Evolutionary conservation across 2,113 vertebrate genomes (phyloP).

Genomic region (Peromyscus leucopus): DNA sequence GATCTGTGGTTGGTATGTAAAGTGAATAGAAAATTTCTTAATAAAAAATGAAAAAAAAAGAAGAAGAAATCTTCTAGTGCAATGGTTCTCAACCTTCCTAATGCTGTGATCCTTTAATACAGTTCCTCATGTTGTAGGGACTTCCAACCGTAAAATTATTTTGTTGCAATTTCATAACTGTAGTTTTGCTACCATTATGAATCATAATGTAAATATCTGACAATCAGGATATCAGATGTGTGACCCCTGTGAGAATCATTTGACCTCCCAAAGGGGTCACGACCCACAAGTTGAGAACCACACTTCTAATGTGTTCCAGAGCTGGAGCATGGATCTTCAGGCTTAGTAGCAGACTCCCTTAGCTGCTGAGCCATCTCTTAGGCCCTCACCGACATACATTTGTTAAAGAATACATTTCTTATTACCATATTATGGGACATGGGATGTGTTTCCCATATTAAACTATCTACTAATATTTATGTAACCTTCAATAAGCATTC

Average conservation of each 20-base stretch:
- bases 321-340: not conserved
- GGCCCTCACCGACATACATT: not conserved
- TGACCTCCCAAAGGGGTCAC: not conserved
- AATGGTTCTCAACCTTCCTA: not conserved
- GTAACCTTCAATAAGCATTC: not conserved
- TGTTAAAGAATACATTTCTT: not conserved
- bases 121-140: not conserved
- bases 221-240: not conserved
- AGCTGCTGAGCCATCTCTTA: not conserved
- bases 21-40: too few relatives aligned
- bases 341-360: not conserved
- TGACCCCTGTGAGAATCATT: not conserved
- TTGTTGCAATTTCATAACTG: not conserved
- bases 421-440: not conserved
- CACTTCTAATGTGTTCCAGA: not conserved
- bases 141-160: too few relatives aligned
- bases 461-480: not conserved
- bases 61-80: not conserved
- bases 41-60: too few relatives aligned
- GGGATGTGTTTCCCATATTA: not conserved
- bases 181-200: not conserved
- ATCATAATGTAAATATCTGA: not conserved
- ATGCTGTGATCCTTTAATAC: not conserved
- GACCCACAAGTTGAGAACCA: not conserved
- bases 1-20: too few relatives aligned